Evolutionary conservation across 1,140 invertebrate genomes (phyloP).

Genomic region (Orius laevigatus): DNA sequence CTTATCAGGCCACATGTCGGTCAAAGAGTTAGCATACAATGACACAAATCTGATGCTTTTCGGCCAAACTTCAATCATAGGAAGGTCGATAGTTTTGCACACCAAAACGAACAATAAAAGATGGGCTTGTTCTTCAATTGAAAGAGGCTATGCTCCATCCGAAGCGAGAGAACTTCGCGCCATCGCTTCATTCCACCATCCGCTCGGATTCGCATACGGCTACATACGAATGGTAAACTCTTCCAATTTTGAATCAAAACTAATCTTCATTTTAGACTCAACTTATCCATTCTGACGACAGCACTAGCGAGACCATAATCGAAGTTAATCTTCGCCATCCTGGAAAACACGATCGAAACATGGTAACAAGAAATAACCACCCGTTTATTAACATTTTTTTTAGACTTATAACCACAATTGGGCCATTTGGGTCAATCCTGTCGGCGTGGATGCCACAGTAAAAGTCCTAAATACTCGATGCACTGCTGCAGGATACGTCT

Average conservation of each 20-base stretch:
- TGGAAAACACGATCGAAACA: constrained; percentile 61
- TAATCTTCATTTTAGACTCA: constrained; percentile 44
- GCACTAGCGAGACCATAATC: constrained; percentile 72
- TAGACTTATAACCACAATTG: constrained; percentile 75
- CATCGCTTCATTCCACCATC: constrained; percentile 85
- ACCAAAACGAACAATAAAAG: constrained; percentile 41
- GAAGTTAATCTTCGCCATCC: constrained; percentile 75
- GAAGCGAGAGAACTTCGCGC: constrained; percentile 70
- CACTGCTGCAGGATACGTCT: constrained; percentile 75
- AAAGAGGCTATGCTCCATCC: constrained; percentile 67
- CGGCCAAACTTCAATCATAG: constrained; percentile 65
- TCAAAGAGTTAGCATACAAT: constrained; percentile 38
- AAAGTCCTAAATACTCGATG: constrained; percentile 62
- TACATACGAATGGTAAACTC: constrained; percentile 64
- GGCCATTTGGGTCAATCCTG: constrained; percentile 83
- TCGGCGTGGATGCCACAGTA: constrained; percentile 80
- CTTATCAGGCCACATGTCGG: constrained; percentile 36
- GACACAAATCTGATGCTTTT: constrained; percentile 75
- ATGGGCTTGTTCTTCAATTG: constrained; percentile 60
- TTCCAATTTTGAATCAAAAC: background rate
- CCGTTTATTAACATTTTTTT: constrained; percentile 19
- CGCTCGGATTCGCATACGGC: constrained; percentile 66
- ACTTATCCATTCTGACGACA: constrained; percentile 68
- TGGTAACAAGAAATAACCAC: constrained; percentile 30
- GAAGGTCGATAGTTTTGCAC: constrained; percentile 73